phyloP scores from a whole-genome alignment of 2,888 invertebrate species.

The Anthrax anthrax region DNA sequence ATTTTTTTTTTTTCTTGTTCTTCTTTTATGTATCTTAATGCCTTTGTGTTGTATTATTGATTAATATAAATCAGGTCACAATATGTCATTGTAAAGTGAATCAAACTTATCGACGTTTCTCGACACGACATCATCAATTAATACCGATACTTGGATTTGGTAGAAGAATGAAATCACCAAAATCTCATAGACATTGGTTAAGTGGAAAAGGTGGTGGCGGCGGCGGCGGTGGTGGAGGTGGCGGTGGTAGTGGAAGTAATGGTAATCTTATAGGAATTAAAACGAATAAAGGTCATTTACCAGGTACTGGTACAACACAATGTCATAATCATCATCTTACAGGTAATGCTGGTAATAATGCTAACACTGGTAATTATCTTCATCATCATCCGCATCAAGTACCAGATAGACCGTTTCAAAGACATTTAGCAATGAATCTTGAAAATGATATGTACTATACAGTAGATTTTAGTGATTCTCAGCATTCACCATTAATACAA shows the following conservation, averaged over 20 bases:
- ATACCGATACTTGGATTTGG: slow-evolving; percentile 35
- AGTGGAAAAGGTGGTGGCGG: slow-evolving; percentile 38
- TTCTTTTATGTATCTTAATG: background rate
- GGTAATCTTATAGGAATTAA: slow-evolving; percentile 12
- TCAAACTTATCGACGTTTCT: slow-evolving; percentile 55
- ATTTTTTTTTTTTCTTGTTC: background rate
- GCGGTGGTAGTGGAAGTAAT: slow-evolving; percentile 8
- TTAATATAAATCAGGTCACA: slow-evolving; percentile 42
- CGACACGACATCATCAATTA: slow-evolving; percentile 41
- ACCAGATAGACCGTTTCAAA: slow-evolving; percentile 35
- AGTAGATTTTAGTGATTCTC: slow-evolving; percentile 61
- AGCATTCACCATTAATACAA: slow-evolving; percentile 61
- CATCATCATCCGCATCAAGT: slow-evolving; percentile 19
- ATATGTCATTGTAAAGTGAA: slow-evolving; percentile 67
- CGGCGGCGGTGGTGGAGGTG: slow-evolving; percentile 11
- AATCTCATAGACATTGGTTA: slow-evolving; percentile 41
- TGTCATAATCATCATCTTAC: slow-evolving; percentile 20
- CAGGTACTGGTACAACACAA: slow-evolving; percentile 11
- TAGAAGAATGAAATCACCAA: slow-evolving; percentile 28
- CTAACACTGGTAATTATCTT: slow-evolving; percentile 9
- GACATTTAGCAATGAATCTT: slow-evolving; percentile 43
- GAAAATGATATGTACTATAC: slow-evolving; percentile 65
- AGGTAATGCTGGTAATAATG: slow-evolving; percentile 15
- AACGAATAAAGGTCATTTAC: slow-evolving; percentile 11
- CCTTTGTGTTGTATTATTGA: background rate